Percentiles rank a stretch among this genome's conserved stretches.
phyloP scores from a whole-genome alignment of 1,140 invertebrate species.

The Heliconius eleuchia region DNA sequence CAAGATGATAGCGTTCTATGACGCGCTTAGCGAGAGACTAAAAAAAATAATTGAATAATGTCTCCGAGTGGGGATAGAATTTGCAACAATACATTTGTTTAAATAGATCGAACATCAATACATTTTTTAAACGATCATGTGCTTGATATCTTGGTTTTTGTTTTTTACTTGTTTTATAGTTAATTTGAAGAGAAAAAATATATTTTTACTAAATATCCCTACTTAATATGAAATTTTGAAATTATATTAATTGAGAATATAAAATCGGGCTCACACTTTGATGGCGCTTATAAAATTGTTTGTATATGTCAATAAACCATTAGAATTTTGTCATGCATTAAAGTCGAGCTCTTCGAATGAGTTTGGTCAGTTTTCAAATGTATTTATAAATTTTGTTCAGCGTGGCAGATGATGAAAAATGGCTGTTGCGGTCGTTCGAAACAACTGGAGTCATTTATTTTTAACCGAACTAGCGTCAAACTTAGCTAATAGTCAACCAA shows the following conservation, averaged over 20 bases:
- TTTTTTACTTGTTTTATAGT: too few species aligned
- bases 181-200: too few species aligned
- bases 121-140: too few species aligned
- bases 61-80: too few species aligned
- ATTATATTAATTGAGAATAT: too few species aligned
- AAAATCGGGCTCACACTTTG: neutral
- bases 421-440: conserved; percentile 16
- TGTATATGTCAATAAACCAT: neutral
- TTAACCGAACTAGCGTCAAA: neutral
- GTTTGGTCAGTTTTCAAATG: conserved; percentile 12
- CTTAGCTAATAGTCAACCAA: neutral
- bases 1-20: too few species aligned
- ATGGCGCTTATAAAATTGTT: neutral
- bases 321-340: neutral
- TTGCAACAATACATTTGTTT: too few species aligned
- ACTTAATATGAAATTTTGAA: neutral
- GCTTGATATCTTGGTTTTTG: too few species aligned
- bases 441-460: conserved; percentile 10
- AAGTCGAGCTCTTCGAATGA: neutral
- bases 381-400: conserved; percentile 28
- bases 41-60: too few species aligned
- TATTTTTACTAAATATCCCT: too few species aligned
- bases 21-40: too few species aligned
- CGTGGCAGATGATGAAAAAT: conserved; percentile 25
- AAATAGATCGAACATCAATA: too few species aligned